Conservation (phyloP, 37 sponge, comb jelly and placozoan genomes). For the Amphimedon queenslandica region DNA sequence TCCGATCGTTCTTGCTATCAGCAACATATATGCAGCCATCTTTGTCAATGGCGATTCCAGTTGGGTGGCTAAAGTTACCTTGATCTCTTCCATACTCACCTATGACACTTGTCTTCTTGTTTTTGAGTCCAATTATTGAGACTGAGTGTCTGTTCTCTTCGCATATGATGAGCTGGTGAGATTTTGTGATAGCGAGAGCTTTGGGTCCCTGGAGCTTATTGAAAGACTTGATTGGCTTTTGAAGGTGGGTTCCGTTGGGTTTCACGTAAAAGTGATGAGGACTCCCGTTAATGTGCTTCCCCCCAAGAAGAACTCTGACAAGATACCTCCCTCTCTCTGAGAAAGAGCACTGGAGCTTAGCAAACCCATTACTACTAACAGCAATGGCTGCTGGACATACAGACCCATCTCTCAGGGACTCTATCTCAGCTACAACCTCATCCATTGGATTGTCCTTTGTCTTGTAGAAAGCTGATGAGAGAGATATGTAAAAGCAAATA, state of each 20-base stretch:
- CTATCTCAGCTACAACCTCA: slow-evolving; percentile 34
- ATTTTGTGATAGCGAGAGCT: slow-evolving; percentile 31
- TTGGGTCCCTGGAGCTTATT: slow-evolving; percentile 36
- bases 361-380: slow-evolving; percentile 47
- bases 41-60: slow-evolving; percentile 41
- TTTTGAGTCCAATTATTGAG: slow-evolving; percentile 31
- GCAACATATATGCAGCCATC: slow-evolving; percentile 38
- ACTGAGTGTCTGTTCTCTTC: slow-evolving; percentile 39
- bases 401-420: slow-evolving; percentile 34
- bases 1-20: slow-evolving; percentile 55
- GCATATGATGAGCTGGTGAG: slow-evolving; percentile 42
- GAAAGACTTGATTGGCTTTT: slow-evolving; percentile 37
- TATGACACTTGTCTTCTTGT: slow-evolving; percentile 22
- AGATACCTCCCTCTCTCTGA: slow-evolving; percentile 46
- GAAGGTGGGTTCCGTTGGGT: slow-evolving; percentile 38
- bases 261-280: slow-evolving; percentile 36
- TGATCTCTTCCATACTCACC: slow-evolving; percentile 27
- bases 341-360: slow-evolving; percentile 62
- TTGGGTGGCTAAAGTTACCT: slow-evolving; percentile 36
- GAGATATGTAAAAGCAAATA: slow-evolving; percentile 44
- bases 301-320: slow-evolving; percentile 9
- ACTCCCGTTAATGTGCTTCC: slow-evolving; percentile 38
- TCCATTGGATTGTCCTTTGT: slow-evolving; percentile 37
- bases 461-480: slow-evolving; percentile 56
- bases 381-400: slow-evolving; percentile 48